Percentiles rank a stretch among this genome's conserved stretches.
These are phyloP conservation scores for Aptenodytes patagonicus DNA, from an alignment of 2,113 vertebrate species.

Conservation along the genomic window DNA sequence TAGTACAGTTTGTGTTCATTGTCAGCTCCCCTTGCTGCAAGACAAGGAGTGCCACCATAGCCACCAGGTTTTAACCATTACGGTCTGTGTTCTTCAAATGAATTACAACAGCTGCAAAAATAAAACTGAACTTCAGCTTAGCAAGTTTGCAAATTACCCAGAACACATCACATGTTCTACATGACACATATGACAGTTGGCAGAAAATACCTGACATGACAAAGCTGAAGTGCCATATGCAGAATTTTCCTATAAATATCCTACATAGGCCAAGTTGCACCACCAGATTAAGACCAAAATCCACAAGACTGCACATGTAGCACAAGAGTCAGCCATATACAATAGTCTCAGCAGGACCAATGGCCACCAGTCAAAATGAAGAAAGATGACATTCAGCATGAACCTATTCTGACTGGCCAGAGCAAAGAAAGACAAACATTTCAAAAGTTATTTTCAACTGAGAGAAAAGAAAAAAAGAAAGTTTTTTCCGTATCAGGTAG, in stretches of 20 bases:
- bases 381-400: not conserved
- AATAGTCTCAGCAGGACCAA: not conserved
- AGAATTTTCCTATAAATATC: not conserved
- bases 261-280: not conserved
- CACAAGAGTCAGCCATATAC: not conserved
- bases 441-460: not conserved
- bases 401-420: not conserved
- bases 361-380: not conserved
- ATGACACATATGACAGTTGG: not conserved
- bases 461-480: not conserved
- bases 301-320: not conserved
- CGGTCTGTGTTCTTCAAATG: not conserved
- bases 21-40: not conserved
- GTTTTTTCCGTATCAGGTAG: not conserved
- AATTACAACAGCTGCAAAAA: not conserved
- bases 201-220: not conserved
- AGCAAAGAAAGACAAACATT: not conserved
- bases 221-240: not conserved
- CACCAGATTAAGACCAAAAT: not conserved
- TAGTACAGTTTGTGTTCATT: not conserved
- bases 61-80: not conserved
- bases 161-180: not conserved
- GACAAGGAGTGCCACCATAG: not conserved
- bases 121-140: not conserved
- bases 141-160: not conserved